Conservation (phyloP, 2,113 vertebrate genomes). For the Uria lomvia region DNA sequence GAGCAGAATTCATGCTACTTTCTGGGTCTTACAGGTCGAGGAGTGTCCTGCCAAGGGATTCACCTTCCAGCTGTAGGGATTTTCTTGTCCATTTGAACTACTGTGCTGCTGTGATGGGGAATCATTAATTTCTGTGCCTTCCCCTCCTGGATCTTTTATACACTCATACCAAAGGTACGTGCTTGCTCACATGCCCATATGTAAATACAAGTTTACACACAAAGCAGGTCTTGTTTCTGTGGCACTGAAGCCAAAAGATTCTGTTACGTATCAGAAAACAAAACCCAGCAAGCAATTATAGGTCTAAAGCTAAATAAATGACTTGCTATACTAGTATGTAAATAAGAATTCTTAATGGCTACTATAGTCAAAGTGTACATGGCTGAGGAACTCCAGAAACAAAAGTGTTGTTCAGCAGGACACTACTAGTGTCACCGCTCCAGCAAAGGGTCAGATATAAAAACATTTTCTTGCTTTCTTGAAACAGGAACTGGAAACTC, state of each 20-base stretch:
- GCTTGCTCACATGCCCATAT: neutral
- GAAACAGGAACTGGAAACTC: neutral
- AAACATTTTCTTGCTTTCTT: neutral
- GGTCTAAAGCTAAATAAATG: neutral
- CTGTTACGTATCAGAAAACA: neutral
- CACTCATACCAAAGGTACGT: neutral
- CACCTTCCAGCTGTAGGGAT: neutral
- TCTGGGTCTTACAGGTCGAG: neutral
- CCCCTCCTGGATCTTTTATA: neutral
- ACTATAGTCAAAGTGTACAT: neutral
- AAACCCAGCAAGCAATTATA: neutral
- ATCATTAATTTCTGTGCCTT: neutral
- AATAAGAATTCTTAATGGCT: neutral
- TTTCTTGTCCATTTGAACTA: neutral
- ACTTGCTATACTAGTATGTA: neutral
- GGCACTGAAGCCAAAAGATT: neutral
- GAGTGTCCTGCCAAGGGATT: neutral
- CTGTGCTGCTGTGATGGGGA: neutral
- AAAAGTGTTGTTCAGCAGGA: neutral
- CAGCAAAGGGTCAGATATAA: neutral
- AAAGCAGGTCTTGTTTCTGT: neutral
- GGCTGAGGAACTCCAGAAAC: neutral
- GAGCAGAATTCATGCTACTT: neutral
- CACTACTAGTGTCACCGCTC: rapidly evolving
- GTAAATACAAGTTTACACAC: neutral